Conservation (phyloP, 2,113 vertebrate genomes). For the Caranx melampygus region DNA sequence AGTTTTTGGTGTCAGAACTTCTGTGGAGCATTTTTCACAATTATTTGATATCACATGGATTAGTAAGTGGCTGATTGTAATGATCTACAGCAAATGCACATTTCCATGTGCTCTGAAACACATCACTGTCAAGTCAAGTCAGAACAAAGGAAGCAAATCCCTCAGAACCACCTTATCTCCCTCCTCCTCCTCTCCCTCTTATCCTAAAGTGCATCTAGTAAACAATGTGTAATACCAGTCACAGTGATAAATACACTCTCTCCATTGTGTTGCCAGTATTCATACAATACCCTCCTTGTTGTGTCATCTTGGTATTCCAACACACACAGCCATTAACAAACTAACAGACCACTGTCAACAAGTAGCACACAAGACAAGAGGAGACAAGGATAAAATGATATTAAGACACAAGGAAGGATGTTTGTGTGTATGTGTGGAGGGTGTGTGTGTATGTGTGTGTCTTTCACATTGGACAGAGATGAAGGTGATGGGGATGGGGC, state of each 20-base stretch:
- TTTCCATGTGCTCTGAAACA: background rate
- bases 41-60: too few relatives aligned
- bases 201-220: constrained; percentile 49
- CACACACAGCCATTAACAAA: constrained; percentile 53
- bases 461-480: constrained; percentile 68
- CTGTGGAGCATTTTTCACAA: background rate
- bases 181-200: constrained; percentile 12
- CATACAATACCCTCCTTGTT: constrained; percentile 67
- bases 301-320: constrained; percentile 62
- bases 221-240: constrained; percentile 52
- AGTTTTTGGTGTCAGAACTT: too few relatives aligned
- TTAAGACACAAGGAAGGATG: constrained; percentile 42
- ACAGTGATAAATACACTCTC: constrained; percentile 55
- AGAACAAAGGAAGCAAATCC: background rate
- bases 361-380: constrained; percentile 58
- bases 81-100: background rate
- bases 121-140: constrained; percentile 6
- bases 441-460: background rate
- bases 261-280: constrained; percentile 56
- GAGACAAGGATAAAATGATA: constrained; percentile 53
- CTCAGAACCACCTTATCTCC: constrained; percentile 2
- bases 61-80: too few relatives aligned
- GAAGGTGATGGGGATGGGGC: constrained; percentile 64
- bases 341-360: constrained; percentile 62
- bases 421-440: background rate